These are phyloP conservation scores for Chelonus insularis DNA, from an alignment of 1,140 invertebrate genomes.

Conservation along the genomic window DNA sequence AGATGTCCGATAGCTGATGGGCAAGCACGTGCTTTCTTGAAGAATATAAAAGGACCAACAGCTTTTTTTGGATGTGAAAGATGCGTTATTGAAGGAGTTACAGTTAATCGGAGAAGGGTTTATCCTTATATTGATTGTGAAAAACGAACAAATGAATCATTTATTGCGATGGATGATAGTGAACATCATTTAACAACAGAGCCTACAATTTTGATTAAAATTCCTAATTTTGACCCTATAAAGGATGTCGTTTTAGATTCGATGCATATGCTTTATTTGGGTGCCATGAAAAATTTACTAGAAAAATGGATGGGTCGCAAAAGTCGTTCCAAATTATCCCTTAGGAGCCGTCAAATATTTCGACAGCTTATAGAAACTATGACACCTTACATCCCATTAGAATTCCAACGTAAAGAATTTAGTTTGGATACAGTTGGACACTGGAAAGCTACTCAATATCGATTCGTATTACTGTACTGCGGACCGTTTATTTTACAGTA, in stretches of 20 bases:
- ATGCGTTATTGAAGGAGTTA: slow-evolving; percentile 22
- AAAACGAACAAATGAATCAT: slow-evolving; percentile 28
- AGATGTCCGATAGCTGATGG: slow-evolving; percentile 21
- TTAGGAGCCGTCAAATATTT: neutral
- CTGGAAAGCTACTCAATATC: slow-evolving; percentile 31
- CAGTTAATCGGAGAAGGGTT: slow-evolving; percentile 15
- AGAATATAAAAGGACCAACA: slow-evolving; percentile 24
- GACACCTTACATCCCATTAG: slow-evolving; percentile 2
- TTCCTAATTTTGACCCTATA: slow-evolving; percentile 24
- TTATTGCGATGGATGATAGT: slow-evolving; percentile 15
- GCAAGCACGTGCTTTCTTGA: slow-evolving; percentile 27
- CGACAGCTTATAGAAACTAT: slow-evolving; percentile 4
- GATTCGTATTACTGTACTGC: slow-evolving; percentile 24
- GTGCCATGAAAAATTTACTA: slow-evolving; percentile 21
- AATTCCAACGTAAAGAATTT: slow-evolving; percentile 29
- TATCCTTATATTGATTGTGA: slow-evolving; percentile 31
- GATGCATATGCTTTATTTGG: slow-evolving; percentile 25
- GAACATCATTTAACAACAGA: slow-evolving; percentile 24
- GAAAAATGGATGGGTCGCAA: slow-evolving; percentile 14
- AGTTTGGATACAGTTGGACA: slow-evolving; percentile 15
- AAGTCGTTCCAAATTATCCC: neutral
- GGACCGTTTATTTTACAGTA: slow-evolving; percentile 11
- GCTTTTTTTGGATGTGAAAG: slow-evolving; percentile 31
- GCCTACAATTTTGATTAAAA: slow-evolving; percentile 20
- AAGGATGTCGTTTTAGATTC: too few relatives aligned